Conservation (phyloP, 1,140 invertebrate genomes). For the Leucophenga varia region DNA sequence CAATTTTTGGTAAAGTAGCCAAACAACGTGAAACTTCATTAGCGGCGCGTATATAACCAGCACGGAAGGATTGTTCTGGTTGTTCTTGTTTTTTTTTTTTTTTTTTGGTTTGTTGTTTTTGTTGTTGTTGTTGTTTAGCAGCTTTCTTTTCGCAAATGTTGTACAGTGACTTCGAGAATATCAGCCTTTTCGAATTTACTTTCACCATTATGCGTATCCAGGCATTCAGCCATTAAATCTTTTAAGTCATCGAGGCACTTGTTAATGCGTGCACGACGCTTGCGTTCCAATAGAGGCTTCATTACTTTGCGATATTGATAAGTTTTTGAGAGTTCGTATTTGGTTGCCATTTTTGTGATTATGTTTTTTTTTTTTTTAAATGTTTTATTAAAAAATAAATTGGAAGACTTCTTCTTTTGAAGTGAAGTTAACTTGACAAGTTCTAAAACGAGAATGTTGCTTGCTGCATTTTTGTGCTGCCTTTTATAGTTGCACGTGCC, state of each 20-base stretch:
- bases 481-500: slow-evolving; percentile 56
- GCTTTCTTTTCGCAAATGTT: slow-evolving; percentile 80
- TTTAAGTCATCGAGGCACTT: slow-evolving; percentile 91
- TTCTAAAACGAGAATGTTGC: slow-evolving; percentile 48
- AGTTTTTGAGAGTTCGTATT: slow-evolving; percentile 68
- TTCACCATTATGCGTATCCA: slow-evolving; percentile 81
- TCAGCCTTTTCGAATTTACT: slow-evolving; percentile 96
- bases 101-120: slow-evolving; percentile 8
- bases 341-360: slow-evolving; percentile 38
- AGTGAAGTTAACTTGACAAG: slow-evolving; percentile 23
- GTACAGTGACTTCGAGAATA: slow-evolving; percentile 92
- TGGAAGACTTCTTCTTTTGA: slow-evolving; percentile 3
- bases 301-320: slow-evolving; percentile 92
- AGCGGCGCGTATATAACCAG: slow-evolving; percentile 89
- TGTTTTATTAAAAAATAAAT: slow-evolving; percentile 1
- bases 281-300: slow-evolving; percentile 95
- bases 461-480: slow-evolving; percentile 22
- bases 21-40: slow-evolving; percentile 88
- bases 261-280: slow-evolving; percentile 91
- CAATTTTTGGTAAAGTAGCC: slow-evolving; percentile 77
- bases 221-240: slow-evolving; percentile 84
- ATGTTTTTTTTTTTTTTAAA: slow-evolving; percentile 12
- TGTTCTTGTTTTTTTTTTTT: slow-evolving; percentile 41
- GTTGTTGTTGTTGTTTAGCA: slow-evolving; percentile 52
- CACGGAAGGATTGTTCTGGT: slow-evolving; percentile 76